Percentiles rank a stretch among this genome's conserved stretches.
Conservation (phyloP, 2,113 vertebrate species). For the Rhea pennata region DNA sequence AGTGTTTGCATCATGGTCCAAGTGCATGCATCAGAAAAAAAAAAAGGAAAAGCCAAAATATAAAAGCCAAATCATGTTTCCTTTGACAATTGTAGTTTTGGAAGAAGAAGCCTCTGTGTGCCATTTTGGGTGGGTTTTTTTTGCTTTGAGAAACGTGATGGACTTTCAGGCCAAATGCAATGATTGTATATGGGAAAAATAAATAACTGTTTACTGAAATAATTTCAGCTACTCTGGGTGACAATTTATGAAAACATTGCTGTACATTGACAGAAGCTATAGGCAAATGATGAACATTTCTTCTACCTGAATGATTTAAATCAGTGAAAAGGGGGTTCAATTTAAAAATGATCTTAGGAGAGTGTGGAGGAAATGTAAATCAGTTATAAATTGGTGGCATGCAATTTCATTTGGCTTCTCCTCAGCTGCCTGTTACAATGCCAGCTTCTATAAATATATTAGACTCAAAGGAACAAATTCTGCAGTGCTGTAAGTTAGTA, state of each 20-base stretch:
- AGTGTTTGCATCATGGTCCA: neutral
- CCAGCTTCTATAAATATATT: neutral
- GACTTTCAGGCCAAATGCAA: conserved; percentile 6
- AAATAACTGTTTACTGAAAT: neutral
- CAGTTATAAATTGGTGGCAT: neutral
- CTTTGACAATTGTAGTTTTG: neutral
- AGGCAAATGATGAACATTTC: neutral
- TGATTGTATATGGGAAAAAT: neutral
- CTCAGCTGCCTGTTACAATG: neutral
- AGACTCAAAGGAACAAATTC: neutral
- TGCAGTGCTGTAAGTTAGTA: neutral
- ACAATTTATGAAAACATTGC: neutral
- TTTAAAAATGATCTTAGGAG: neutral
- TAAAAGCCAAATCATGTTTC: neutral
- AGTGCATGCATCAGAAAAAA: neutral
- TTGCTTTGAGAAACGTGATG: neutral
- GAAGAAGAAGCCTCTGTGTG: neutral
- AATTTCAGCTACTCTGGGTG: neutral
- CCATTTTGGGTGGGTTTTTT: neutral
- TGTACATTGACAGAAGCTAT: neutral
- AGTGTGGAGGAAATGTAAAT: neutral
- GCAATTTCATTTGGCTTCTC: neutral
- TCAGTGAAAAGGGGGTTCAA: neutral
- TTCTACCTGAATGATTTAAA: neutral
- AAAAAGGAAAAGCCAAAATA: too few relatives aligned